A percentile compares a stretch with the other conserved stretches of the same genome.
Evolutionary conservation across 2,113 vertebrate genomes (phyloP).

Genomic region (Acrocephalus arundinaceus): DNA sequence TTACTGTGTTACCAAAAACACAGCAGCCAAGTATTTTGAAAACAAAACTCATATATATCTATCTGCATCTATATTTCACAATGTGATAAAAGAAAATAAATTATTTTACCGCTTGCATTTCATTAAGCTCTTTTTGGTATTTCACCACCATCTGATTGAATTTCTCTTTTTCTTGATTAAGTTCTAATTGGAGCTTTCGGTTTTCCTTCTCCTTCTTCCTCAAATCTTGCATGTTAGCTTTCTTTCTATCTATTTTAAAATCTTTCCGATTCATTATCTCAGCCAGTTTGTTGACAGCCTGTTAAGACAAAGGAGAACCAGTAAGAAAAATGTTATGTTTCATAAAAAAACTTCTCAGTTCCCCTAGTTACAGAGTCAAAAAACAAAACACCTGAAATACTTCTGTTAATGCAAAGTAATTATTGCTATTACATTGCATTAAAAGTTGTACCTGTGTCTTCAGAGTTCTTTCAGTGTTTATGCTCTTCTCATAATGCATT

Average conservation of each 20-base stretch:
- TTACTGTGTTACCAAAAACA: not conserved
- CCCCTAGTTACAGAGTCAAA: not conserved
- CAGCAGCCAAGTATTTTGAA: not conserved
- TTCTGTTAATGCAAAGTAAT: not conserved
- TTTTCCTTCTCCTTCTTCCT: constrained; percentile 99
- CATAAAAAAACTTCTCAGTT: not conserved
- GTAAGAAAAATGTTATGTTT: not conserved
- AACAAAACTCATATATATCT: not conserved
- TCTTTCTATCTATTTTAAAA: constrained; percentile 97
- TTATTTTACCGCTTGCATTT: constrained; percentile 93
- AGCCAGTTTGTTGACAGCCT: constrained; percentile 98
- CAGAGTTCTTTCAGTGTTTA: constrained; percentile 90
- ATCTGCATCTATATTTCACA: not conserved
- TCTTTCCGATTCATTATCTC: constrained; percentile 99
- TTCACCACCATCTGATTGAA: constrained; percentile 97
- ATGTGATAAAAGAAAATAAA: not conserved
- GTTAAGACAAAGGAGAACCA: constrained; percentile 30
- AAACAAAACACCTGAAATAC: not conserved
- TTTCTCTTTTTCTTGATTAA: constrained; percentile 98
- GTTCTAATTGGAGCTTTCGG: constrained; percentile 93
- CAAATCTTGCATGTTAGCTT: constrained; percentile 93
- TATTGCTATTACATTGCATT: not conserved
- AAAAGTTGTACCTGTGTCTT: constrained; percentile 88
- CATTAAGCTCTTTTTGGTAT: constrained; percentile 91
- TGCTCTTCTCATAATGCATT: constrained; percentile 87